These are phyloP conservation scores for Lordiphosa clarofinis DNA, from an alignment of 1,140 invertebrate species.

Conservation along the genomic window DNA sequence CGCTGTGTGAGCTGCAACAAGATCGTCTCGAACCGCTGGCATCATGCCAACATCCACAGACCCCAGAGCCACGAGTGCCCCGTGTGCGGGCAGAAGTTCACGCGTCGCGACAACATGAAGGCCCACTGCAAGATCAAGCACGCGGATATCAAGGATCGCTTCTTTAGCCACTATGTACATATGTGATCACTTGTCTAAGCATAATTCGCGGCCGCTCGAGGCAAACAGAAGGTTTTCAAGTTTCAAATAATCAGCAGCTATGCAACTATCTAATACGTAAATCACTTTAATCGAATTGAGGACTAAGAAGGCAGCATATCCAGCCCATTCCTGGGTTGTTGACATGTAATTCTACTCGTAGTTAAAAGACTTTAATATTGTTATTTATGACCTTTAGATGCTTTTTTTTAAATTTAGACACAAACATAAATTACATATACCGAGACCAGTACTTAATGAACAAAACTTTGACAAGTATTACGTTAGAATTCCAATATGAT, in stretches of 20 bases:
- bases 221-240: constrained; percentile 30
- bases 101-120: constrained; percentile 86
- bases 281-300: too few relatives aligned
- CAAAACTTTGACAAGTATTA: constrained; percentile 71
- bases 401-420: constrained; percentile 7
- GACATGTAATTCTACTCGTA: constrained; percentile 18
- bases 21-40: constrained; percentile 86
- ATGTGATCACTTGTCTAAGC: constrained; percentile 80
- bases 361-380: constrained; percentile 53
- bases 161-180: constrained; percentile 80
- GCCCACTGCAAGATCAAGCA: constrained; percentile 86
- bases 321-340: constrained; percentile 16
- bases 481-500: constrained; percentile 66
- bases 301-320: too few relatives aligned
- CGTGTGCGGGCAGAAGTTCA: constrained; percentile 84
- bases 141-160: constrained; percentile 80
- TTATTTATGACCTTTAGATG: constrained; percentile 4
- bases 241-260: constrained; percentile 31
- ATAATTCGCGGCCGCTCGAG: constrained; percentile 1
- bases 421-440: constrained; percentile 38
- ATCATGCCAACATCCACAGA: constrained; percentile 86
- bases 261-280: constrained; percentile 34
- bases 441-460: constrained; percentile 68
- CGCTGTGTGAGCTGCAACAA: constrained; percentile 83
- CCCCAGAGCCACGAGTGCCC: constrained; percentile 86